Evolutionary conservation across 2,113 vertebrate genomes (phyloP).

Genomic region (Indicator maculatus): DNA sequence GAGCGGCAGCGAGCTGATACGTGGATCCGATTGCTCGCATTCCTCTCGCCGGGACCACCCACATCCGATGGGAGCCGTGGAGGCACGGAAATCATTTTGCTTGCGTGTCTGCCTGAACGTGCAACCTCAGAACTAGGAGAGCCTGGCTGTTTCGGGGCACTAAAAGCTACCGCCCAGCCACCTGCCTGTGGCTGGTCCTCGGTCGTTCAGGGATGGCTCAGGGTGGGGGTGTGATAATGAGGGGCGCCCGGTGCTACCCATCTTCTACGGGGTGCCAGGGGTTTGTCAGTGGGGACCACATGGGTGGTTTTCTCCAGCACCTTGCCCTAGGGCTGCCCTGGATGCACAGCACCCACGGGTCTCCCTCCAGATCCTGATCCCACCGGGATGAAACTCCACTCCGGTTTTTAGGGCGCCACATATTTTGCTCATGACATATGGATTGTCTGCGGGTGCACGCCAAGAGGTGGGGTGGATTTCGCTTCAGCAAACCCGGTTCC

Average conservation of each 20-base stretch:
- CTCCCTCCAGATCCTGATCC: not conserved
- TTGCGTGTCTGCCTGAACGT: not conserved
- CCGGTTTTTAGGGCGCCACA: conserved; percentile 66
- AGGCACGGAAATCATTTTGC: conserved; percentile 19
- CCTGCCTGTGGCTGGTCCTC: not conserved
- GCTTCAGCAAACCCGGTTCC: conserved; percentile 13
- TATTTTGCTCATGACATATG: conserved; percentile 77
- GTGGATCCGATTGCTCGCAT: not conserved
- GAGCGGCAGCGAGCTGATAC: not conserved
- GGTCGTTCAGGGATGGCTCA: not conserved
- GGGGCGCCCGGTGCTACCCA: not conserved
- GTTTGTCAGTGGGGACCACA: not conserved
- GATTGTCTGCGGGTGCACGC: conserved; percentile 34
- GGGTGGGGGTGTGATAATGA: not conserved
- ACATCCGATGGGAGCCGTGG: not conserved
- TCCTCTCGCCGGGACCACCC: conserved; percentile 54
- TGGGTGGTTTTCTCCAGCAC: not conserved
- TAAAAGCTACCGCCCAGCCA: not conserved
- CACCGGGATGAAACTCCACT: not conserved
- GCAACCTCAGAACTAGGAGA: not conserved
- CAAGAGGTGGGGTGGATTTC: conserved; percentile 73
- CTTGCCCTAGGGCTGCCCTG: not conserved
- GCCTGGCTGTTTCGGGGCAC: not conserved
- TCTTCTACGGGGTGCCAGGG: not conserved
- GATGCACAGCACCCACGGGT: not conserved